Evolutionary conservation across 2,113 vertebrate genomes (phyloP).

Genomic region (Vanacampus margaritifer): DNA sequence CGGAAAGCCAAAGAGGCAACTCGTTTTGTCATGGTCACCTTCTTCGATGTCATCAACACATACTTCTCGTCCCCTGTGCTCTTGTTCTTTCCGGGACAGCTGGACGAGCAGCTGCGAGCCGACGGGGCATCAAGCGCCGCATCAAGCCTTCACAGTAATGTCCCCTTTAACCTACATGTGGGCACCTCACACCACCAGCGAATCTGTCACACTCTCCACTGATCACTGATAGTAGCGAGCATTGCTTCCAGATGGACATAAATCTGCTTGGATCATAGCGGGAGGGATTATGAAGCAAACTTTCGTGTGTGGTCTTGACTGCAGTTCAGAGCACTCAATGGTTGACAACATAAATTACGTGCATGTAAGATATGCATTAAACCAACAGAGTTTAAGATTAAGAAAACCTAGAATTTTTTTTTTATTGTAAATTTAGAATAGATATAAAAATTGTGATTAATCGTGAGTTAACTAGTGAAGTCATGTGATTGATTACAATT

Average conservation of each 20-base stretch:
- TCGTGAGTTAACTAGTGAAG: too few relatives aligned
- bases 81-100: slow-evolving; percentile 49
- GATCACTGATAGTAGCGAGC: slow-evolving; percentile 2
- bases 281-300: background rate
- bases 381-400: too few relatives aligned
- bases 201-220: slow-evolving; percentile 18
- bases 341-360: too few relatives aligned
- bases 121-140: slow-evolving; percentile 47
- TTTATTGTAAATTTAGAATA: too few relatives aligned
- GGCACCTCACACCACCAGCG: slow-evolving; percentile 27
- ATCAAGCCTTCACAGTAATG: slow-evolving; percentile 30
- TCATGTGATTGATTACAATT: too few relatives aligned
- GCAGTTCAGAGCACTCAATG: background rate
- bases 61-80: background rate
- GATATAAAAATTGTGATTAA: too few relatives aligned
- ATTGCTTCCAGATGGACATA: slow-evolving; percentile 9
- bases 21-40: slow-evolving; percentile 52
- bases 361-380: too few relatives aligned
- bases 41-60: slow-evolving; percentile 14
- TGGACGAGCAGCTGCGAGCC: slow-evolving; percentile 62
- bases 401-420: too few relatives aligned
- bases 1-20: slow-evolving; percentile 18
- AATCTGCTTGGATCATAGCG: background rate
- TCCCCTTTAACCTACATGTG: slow-evolving; percentile 50
- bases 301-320: background rate